Evolutionary conservation across 2,113 vertebrate species (phyloP).

Genomic region (Hyperopisus bebe): DNA sequence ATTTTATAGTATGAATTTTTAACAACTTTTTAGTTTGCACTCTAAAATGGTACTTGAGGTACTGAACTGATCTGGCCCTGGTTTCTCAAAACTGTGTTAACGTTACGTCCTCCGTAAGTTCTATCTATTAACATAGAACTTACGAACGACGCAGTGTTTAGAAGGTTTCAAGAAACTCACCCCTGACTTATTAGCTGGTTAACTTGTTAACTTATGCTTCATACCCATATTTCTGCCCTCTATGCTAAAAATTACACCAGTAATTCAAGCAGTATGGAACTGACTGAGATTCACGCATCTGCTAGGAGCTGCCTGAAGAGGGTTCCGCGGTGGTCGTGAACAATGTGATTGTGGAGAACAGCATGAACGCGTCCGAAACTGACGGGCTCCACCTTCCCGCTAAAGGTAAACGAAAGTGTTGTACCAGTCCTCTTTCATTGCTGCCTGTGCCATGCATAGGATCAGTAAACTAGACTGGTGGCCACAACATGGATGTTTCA

Average conservation of each 20-base stretch:
- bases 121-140: no score
- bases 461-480: not conserved
- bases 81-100: no score
- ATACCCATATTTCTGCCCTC: not conserved
- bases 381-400: constrained; percentile 64
- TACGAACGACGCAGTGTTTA: no score
- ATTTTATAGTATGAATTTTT: not conserved
- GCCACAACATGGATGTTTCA: not conserved
- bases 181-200: not conserved
- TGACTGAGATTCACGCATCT: not conserved
- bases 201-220: not conserved
- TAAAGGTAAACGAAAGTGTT: constrained; percentile 58
- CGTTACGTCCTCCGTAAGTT: not conserved
- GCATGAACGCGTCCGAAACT: constrained; percentile 52
- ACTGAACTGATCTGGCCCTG: not conserved
- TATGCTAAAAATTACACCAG: not conserved
- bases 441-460: not conserved
- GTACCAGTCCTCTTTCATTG: not conserved
- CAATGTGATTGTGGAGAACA: constrained; percentile 65
- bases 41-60: not conserved
- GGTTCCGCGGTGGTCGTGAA: constrained; percentile 50
- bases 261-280: not conserved
- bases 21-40: not conserved
- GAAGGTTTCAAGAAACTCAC: no score
- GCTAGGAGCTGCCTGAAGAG: constrained; percentile 76